Evolutionary conservation across 2,113 vertebrate genomes (phyloP).

Genomic region (Phaetusa simplex): DNA sequence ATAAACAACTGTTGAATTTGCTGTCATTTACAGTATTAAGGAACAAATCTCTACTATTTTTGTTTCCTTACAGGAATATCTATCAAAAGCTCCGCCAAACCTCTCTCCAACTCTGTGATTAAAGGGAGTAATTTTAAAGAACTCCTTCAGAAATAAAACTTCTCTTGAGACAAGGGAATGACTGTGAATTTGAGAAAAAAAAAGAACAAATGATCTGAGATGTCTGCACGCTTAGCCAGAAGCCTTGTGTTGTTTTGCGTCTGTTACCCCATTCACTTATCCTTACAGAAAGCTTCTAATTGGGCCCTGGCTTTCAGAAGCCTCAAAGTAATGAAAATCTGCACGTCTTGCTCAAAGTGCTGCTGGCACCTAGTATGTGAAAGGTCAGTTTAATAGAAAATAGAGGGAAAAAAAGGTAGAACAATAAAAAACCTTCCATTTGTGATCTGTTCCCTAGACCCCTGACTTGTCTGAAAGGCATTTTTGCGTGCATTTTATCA

Average conservation of each 20-base stretch:
- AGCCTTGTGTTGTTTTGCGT: background rate
- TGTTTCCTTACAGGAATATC: background rate
- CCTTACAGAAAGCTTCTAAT: background rate
- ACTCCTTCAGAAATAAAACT: background rate
- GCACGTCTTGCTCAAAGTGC: background rate
- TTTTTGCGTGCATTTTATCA: background rate
- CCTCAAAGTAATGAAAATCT: background rate
- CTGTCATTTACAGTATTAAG: background rate
- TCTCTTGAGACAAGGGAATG: background rate
- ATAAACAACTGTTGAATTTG: background rate
- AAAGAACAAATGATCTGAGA: background rate
- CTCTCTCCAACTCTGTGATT: background rate
- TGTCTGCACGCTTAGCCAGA: background rate
- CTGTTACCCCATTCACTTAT: background rate
- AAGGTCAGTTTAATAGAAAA: background rate
- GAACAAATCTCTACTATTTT: background rate
- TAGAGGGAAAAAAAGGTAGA: background rate
- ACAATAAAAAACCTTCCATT: background rate
- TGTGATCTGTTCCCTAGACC: background rate
- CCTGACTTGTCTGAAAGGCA: background rate
- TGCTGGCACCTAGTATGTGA: background rate
- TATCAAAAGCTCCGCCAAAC: background rate
- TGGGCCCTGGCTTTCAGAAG: background rate
- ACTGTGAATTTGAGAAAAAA: background rate
- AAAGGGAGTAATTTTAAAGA: background rate